Base-by-base conservation (phyloP, 2,797 vertebrate species). In the Kryptolebias ocellatus region DNA sequence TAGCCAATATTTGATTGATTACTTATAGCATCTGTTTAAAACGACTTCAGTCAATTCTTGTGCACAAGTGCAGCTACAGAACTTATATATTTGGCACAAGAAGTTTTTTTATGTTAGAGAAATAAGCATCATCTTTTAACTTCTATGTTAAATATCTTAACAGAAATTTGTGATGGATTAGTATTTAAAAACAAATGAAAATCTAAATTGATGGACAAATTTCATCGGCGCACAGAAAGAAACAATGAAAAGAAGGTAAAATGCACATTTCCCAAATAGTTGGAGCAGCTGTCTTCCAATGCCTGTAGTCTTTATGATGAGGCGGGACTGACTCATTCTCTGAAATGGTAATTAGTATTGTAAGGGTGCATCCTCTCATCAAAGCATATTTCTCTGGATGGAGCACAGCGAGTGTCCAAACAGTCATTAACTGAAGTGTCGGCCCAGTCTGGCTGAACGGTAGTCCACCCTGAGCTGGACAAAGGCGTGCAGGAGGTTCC, bases 391-490 rank as follows among this genome's bases (percentile, higher is more conserved):
- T 75, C 81, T 85, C 72, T 89, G 90, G 88, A 90, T 81, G 87
- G 89, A 90, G 80, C 73, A 68, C 71, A 62, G 75, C 24, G 51
- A 64, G 78, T 28, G 56, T 64, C 18, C 52, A 55, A 63, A 66
- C 71, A 59, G 83, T 87, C 90, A 90, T 95, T 97, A 99, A 94
- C 97, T 99, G 92, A 99, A 99, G 92, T 99, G 98, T 75, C 98
- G 95, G 74, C 95, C 96, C 64, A 99, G 94, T 88, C 96, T 95
- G 73, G 98, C 90, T 64, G 97, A 95, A 84, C 97, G 95, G 92
- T 99, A 99, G 93, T 99, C 98, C 39, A 94, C 96, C 81, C 98
- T 92, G 57, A 99, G 96, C 92, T 99, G 98, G 84, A 99, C 98
- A 42, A 99, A 99, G 89, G 96, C 96, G 75, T 99, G 98, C 74